Evolutionary conservation across 2,888 invertebrate species (phyloP), one percentile per base, ranked within the genome.

Genomic region (Mechanitis mazaeus): DNA sequence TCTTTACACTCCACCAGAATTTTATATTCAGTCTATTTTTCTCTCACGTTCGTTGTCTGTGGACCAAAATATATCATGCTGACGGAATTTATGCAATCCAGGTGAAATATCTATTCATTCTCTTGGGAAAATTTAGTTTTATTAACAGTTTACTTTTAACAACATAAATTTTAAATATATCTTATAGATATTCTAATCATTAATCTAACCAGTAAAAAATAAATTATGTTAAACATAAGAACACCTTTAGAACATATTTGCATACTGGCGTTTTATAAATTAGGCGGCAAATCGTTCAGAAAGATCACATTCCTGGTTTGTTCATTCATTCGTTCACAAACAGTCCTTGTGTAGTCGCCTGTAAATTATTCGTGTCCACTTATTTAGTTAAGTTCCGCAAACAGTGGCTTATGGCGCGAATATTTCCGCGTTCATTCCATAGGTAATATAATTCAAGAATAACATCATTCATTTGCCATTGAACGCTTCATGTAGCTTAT

Each of bases 351-450:
- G 54, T 50, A 50, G 50, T 50, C 42, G 54, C 59, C 35, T 65
- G 60, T 60, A 65, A 64, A 67, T 67, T 61, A 61, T 64, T 60
- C 60, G 63, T 62, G 59, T 59, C 55, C 46, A 56, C 56, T 50
- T 59, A 59, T 60, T 66, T 57, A 50, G 56, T 45, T 59, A 42
- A 63, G 56, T 54, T 56, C 50, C 50, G 50, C 50, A 50, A 50
- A 50, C 50, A 50, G 50, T 7, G 50, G 50, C 50, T 50, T 31
- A 50, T 31, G 31, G 50, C 7, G 50, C 47, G 28, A 2, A 7
- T 28, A 50, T 50, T 50, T 50, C 50, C 50, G 50, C 50, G n/a
- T 50, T 50, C 50, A 50, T 31, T 50, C 31, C 50, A 50, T 50
- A 31, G 50, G 31, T 31, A 50, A 50, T 50, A 42, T 42, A 42